A percentile compares a stretch with the other conserved stretches of the same genome.
Evolutionary conservation across 1,140 invertebrate species (phyloP).

Genomic region (Conopomorpha cramerella): DNA sequence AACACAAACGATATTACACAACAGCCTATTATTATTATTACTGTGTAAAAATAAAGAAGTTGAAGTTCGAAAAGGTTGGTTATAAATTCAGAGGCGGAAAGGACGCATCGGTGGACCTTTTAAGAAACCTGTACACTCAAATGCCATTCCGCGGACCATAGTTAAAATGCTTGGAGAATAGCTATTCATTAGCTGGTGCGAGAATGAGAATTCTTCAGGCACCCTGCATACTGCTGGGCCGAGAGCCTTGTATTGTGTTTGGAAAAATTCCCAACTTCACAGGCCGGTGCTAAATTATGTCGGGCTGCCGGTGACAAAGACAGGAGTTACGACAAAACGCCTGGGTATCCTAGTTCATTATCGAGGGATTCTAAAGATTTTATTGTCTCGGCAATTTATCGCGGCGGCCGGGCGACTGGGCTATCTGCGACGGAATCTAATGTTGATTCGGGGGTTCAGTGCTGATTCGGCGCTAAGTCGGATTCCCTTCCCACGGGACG

Average conservation of each 20-base stretch:
- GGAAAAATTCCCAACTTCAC: conserved; percentile 44
- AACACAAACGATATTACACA: no score
- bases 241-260: conserved; percentile 51
- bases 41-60: no score
- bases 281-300: conserved; percentile 46
- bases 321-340: conserved; percentile 16
- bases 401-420: no score
- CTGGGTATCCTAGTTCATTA: conserved; percentile 47
- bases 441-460: no score
- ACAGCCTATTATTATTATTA: no score
- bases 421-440: no score
- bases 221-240: conserved; percentile 48
- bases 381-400: conserved; percentile 24
- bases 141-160: conserved; percentile 54
- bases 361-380: conserved; percentile 30
- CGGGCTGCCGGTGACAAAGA: conserved; percentile 10
- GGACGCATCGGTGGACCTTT: conserved; percentile 49
- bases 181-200: conserved; percentile 59
- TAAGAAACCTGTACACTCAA: conserved; percentile 53
- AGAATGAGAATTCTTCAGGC: conserved; percentile 55
- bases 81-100: conserved; percentile 57
- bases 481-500: no score
- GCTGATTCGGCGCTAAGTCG: no score
- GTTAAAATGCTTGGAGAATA: conserved; percentile 59
- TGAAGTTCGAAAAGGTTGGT: no score